These are phyloP conservation scores for Champsocephalus gunnari DNA, from an alignment of 2,797 vertebrate genomes.

Conservation along the genomic window DNA sequence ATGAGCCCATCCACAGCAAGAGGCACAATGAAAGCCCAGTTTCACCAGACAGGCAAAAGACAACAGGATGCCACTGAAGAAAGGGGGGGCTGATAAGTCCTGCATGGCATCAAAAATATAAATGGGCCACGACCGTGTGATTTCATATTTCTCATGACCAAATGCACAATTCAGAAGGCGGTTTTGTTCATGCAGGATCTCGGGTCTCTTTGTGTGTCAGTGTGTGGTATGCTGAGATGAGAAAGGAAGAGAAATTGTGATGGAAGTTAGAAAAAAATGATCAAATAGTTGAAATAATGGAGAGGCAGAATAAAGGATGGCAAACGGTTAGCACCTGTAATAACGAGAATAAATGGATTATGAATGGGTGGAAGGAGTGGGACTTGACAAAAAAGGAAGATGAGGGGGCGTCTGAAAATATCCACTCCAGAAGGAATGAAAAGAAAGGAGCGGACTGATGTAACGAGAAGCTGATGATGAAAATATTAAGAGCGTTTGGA, in stretches of 20 bases:
- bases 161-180: constrained; percentile 20
- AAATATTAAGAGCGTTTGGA: constrained; percentile 32
- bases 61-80: constrained; percentile 64
- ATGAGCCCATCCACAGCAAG: constrained; percentile 70
- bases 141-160: constrained; percentile 42
- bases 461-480: constrained; percentile 51
- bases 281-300: background rate
- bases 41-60: constrained; percentile 58
- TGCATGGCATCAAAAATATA: constrained; percentile 56
- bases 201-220: constrained; percentile 7
- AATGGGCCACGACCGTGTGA: constrained; percentile 47
- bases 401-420: constrained; percentile 56
- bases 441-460: constrained; percentile 36
- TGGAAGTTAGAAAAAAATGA: background rate
- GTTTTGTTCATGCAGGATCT: constrained; percentile 23
- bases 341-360: constrained; percentile 52
- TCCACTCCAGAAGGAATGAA: constrained; percentile 39
- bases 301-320: background rate
- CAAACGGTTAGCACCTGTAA: constrained; percentile 51
- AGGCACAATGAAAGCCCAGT: constrained; percentile 63
- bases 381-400: constrained; percentile 52
- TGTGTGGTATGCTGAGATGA: background rate
- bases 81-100: constrained; percentile 28
- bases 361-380: constrained; percentile 56
- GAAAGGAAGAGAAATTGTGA: constrained; percentile 12